Base-by-base conservation (phyloP, 2,888 invertebrate species). In the Sphecodes monilicornis region DNA sequence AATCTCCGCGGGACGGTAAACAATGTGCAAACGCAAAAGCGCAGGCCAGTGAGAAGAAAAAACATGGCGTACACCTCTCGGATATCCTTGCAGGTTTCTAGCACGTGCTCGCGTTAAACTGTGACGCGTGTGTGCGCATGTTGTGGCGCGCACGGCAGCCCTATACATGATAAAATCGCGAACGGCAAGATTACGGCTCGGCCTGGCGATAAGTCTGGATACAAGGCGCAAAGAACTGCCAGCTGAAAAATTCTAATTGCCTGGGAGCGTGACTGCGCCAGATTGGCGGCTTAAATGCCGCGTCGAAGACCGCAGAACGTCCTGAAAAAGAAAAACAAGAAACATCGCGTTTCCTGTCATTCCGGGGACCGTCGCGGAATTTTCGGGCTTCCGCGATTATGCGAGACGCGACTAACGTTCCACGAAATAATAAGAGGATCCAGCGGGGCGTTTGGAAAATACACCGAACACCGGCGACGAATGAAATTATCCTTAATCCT, bases 201-300 rank as follows among this genome's bases (percentile, higher is more conserved):
- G 26, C 32, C 68, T 57, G 22, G 29, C 82, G 68, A 76, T 82
- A 83, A 83, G 68, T 81, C 72, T 60, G 73, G 41, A 69, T 76
- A 83, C 68, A n/a, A 54, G 72, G 72, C 32, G 76, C 41, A 54
- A 81, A 76, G 69, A 60, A 76, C 66, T 69, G 68, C n/a, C 46
- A 22, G 54, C 36, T 76, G 81, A 81, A 76, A 81, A 83, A 81
- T 81, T 41, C 68, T 83, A 81, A 83, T 82, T 68, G 82, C 68
- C 72, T 26, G 68, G 57, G 50, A 76, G 82, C 81, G 76, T 76
- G 76, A 83, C 68, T 60, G 46, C 32, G 32, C 26, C 29, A 26
- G 66, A 66, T 79, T 54, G 11, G 69, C 10, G 82, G 60, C 13
- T 18, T 39, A 54, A 66, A 22, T 66, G 22, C 32, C 36, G 36